Evolutionary conservation across 2,888 invertebrate genomes (phyloP).

Genomic region (Galeopsomyia nigrocyanea): DNA sequence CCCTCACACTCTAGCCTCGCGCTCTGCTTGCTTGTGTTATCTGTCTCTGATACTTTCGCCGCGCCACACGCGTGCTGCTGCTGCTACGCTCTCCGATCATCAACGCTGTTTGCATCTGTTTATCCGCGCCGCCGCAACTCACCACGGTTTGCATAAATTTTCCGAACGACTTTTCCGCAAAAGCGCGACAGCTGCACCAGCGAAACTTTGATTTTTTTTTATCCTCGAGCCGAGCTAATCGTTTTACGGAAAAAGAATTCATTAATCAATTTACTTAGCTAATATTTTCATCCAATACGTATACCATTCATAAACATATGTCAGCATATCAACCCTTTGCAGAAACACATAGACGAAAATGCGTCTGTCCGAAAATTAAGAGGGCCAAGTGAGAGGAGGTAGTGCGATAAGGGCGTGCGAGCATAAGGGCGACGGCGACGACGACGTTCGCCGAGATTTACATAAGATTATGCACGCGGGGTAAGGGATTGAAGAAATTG

Average conservation of each 20-base stretch:
- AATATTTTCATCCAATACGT: too few relatives aligned
- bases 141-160: constrained; percentile 32
- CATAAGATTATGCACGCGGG: constrained; percentile 64
- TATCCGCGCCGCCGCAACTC: not conserved
- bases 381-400: not conserved
- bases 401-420: constrained; percentile 54
- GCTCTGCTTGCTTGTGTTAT: constrained; percentile 29
- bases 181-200: not conserved
- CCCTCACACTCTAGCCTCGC: not conserved
- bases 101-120: constrained; percentile 40
- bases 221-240: too few relatives aligned
- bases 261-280: too few relatives aligned
- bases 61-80: constrained; percentile 2
- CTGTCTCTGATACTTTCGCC: constrained; percentile 39
- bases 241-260: too few relatives aligned
- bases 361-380: not conserved
- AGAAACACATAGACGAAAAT: too few relatives aligned
- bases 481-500: constrained; percentile 48
- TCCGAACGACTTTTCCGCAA: not conserved
- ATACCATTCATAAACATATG: too few relatives aligned
- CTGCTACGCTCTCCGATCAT: constrained; percentile 32
- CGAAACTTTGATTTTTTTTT: too few relatives aligned
- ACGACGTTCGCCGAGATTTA: constrained; percentile 58
- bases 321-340: too few relatives aligned
- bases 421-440: constrained; percentile 58